phyloP scores from a whole-genome alignment of 37 sponge, comb jelly and placozoan species.

The Lycopodina hypogea region DNA sequence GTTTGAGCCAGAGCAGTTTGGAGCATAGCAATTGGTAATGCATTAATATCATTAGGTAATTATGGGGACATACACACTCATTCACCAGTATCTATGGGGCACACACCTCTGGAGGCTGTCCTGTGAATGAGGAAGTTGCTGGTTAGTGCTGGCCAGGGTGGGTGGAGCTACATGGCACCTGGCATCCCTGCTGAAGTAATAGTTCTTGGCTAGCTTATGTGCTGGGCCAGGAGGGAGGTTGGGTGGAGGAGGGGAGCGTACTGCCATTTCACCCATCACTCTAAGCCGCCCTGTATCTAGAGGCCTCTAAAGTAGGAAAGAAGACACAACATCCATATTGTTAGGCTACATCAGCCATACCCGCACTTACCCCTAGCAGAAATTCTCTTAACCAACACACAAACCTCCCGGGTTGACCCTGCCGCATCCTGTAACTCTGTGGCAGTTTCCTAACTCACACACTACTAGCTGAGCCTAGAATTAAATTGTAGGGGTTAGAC shows the following conservation, averaged over 20 bases:
- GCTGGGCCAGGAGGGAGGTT: constrained; percentile 76
- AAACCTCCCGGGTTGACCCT: constrained; percentile 54
- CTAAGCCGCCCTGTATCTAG: constrained; percentile 39
- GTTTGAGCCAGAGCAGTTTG: no score
- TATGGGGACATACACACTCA: constrained; percentile 6
- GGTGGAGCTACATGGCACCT: constrained; percentile 70
- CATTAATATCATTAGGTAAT: not conserved
- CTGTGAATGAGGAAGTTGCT: not conserved
- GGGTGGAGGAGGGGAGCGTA: constrained; percentile 65
- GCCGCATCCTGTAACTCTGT: no score
- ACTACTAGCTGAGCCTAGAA: no score
- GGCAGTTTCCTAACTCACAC: no score
- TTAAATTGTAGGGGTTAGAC: no score
- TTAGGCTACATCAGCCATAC: no score
- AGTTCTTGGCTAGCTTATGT: constrained; percentile 67
- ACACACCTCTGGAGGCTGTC: constrained; percentile 6
- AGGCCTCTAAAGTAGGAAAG: constrained; percentile 14
- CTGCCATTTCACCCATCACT: not conserved
- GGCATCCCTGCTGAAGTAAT: constrained; percentile 68
- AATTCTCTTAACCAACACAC: constrained; percentile 56
- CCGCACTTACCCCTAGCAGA: constrained; percentile 66
- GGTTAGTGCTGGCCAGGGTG: constrained; percentile 4
- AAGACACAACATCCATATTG: not conserved
- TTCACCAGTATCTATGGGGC: not conserved
- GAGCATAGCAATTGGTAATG: no score